phyloP scores from a whole-genome alignment of 2,797 vertebrate genomes.

The Phoeniculus purpureus region DNA sequence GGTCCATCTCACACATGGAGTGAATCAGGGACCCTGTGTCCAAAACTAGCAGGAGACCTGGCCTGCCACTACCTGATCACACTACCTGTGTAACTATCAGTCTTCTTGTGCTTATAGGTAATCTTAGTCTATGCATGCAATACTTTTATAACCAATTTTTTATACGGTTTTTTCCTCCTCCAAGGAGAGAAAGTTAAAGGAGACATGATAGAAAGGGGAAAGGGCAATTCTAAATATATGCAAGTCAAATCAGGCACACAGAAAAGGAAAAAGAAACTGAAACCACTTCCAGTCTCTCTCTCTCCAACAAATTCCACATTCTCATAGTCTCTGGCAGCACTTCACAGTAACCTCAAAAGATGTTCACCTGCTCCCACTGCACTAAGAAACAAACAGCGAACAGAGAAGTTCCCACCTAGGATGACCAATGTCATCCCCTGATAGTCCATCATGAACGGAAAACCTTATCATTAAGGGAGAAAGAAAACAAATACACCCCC shows the following conservation, averaged over 20 bases:
- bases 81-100: not conserved
- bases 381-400: constrained; percentile 32
- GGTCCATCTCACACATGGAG: not conserved
- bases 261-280: not conserved
- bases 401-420: constrained; percentile 31
- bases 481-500: constrained; percentile 1
- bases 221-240: not conserved
- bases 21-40: not conserved
- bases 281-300: constrained; percentile 44
- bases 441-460: not conserved
- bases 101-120: not conserved
- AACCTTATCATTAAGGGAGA: constrained; percentile 16
- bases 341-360: constrained; percentile 46
- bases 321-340: constrained; percentile 20
- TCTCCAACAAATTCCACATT: constrained; percentile 14
- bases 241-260: not conserved
- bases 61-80: not conserved
- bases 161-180: not conserved
- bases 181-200: not conserved
- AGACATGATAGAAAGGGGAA: not conserved
- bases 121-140: not conserved
- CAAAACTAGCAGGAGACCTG: not conserved
- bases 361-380: constrained; percentile 46
- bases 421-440: not conserved
- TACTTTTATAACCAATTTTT: not conserved